Conservation (phyloP, 2,888 invertebrate species). For the Azorinus chamasolen region DNA sequence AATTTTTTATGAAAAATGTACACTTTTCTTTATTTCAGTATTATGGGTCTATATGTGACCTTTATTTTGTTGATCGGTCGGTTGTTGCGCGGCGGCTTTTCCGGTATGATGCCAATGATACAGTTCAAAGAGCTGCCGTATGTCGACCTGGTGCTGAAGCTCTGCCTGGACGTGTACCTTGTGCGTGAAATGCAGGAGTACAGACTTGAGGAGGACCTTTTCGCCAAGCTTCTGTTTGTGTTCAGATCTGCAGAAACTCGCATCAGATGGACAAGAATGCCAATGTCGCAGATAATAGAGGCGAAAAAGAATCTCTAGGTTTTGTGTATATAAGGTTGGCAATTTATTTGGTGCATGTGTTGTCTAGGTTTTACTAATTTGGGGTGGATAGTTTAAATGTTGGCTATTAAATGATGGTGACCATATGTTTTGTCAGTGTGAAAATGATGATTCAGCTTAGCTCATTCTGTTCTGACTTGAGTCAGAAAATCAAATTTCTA, state of each 20-base stretch:
- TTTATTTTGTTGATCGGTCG: conserved; percentile 97
- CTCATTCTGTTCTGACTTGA: too few relatives aligned
- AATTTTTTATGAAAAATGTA: too few relatives aligned
- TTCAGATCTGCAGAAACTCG: conserved; percentile 98
- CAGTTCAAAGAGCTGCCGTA: conserved; percentile 89
- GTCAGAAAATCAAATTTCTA: too few relatives aligned
- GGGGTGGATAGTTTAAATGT: too few relatives aligned
- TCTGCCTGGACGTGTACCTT: conserved; percentile 89
- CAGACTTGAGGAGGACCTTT: conserved; percentile 97
- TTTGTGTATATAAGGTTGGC: background rate
- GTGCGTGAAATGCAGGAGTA: conserved; percentile 98
- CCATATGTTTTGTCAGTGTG: too few relatives aligned
- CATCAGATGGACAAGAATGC: conserved; percentile 90
- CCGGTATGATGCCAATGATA: conserved; percentile 94
- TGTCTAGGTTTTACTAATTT: too few relatives aligned
- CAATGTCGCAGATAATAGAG: conserved; percentile 62
- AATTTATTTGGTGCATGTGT: too few relatives aligned
- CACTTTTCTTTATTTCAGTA: conserved; percentile 85
- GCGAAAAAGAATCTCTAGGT: conserved; percentile 67
- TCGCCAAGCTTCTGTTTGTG: conserved; percentile 99
- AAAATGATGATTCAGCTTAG: too few relatives aligned
- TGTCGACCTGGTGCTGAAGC: conserved; percentile 88
- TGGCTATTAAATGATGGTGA: too few relatives aligned
- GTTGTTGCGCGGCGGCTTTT: conserved; percentile 93
- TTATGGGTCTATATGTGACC: conserved; percentile 98